Conservation (phyloP, 1,140 invertebrate genomes). For the Gonatopus flavifemur region DNA sequence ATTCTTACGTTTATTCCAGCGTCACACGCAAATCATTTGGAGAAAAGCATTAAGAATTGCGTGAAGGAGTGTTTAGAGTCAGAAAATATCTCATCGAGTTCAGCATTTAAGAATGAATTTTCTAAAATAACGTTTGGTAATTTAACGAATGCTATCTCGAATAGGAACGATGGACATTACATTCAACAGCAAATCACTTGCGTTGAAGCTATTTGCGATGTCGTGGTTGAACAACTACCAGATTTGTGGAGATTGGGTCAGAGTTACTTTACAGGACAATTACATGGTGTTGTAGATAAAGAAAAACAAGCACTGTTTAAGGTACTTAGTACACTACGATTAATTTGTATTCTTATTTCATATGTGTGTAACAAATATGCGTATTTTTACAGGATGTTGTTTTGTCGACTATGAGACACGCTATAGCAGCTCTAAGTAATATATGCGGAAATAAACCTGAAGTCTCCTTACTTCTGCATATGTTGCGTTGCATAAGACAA, state of each 20-base stretch:
- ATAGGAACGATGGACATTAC: conserved; percentile 44
- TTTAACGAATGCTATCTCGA: conserved; percentile 35
- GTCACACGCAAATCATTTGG: conserved; percentile 50
- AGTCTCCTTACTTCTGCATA: conserved; percentile 77
- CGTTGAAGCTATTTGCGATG: conserved; percentile 73
- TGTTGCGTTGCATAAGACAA: conserved; percentile 71
- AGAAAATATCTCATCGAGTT: conserved; percentile 27
- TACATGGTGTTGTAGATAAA: conserved; percentile 71
- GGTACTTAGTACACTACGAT: conserved; percentile 46
- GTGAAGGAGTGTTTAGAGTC: conserved; percentile 39
- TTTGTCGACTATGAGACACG: conserved; percentile 47
- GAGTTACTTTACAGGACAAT: conserved; percentile 83
- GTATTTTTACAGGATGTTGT: conserved; percentile 44
- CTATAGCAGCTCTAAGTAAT: conserved; percentile 47
- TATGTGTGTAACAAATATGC: conserved; percentile 1
- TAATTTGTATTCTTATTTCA: conserved; percentile 5
- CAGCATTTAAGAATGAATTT: no score
- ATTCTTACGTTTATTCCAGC: conserved; percentile 31
- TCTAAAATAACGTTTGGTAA: no score
- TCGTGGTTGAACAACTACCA: conserved; percentile 72
- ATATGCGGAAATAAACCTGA: conserved; percentile 60
- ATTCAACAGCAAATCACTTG: conserved; percentile 66
- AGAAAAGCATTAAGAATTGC: conserved; percentile 47
- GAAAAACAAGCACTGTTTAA: conserved; percentile 73
- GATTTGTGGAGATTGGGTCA: conserved; percentile 89